These are phyloP conservation scores for Parotocinclus haroldoi DNA, from an alignment of 2,797 vertebrate species.

Conservation along the genomic window DNA sequence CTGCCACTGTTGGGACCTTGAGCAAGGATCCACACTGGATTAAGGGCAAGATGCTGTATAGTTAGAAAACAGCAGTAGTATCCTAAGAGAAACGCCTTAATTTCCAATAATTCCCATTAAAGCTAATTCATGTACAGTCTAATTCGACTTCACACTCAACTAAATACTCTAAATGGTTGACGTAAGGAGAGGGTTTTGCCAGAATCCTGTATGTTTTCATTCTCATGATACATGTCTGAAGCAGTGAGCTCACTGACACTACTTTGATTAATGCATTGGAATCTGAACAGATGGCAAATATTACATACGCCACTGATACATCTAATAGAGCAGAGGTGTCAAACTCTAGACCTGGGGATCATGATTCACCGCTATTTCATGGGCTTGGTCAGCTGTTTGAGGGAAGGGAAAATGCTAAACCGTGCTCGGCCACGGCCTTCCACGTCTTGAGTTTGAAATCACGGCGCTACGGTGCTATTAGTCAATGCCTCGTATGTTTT, in stretches of 20 bases:
- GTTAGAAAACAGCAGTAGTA: too few species aligned
- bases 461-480: slow-evolving; percentile 19
- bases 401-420: slow-evolving; percentile 18
- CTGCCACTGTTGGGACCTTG: too few species aligned
- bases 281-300: slow-evolving; percentile 5
- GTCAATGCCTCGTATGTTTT: slow-evolving; percentile 32
- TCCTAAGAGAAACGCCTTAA: too few species aligned
- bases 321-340: slow-evolving; percentile 10
- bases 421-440: slow-evolving; percentile 15
- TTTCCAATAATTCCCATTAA: too few species aligned
- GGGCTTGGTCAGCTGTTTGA: slow-evolving; percentile 9
- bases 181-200: slow-evolving; percentile 1
- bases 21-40: too few species aligned
- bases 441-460: slow-evolving; percentile 17
- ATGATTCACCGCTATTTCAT: slow-evolving; percentile 5
- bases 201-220: neutral
- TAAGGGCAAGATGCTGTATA: too few species aligned
- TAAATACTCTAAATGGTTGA: neutral
- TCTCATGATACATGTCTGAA: neutral
- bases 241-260: neutral
- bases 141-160: too few species aligned
- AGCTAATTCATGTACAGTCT: too few species aligned
- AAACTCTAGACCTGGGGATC: neutral
- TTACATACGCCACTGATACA: neutral
- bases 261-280: slow-evolving; percentile 2